Conservation (phyloP, 2,113 vertebrate species). For the Daubentonia madagascariensis region DNA sequence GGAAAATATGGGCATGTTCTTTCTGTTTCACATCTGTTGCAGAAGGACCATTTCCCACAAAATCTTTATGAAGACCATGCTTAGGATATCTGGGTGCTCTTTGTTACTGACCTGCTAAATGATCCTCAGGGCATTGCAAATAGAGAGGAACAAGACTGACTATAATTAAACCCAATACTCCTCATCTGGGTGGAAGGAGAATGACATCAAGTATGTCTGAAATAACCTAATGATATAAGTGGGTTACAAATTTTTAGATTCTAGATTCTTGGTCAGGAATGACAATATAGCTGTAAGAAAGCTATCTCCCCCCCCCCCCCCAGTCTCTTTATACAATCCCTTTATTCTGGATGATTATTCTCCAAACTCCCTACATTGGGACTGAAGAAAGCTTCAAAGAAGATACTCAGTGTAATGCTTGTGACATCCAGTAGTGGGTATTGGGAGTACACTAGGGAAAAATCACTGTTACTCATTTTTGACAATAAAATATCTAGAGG, state of each 20-base stretch:
- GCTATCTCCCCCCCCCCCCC: neutral
- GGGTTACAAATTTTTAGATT: neutral
- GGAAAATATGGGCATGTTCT: neutral
- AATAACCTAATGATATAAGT: neutral
- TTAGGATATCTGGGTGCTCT: neutral
- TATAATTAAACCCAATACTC: neutral
- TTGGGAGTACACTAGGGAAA: neutral
- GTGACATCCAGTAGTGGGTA: neutral
- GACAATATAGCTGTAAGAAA: neutral
- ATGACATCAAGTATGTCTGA: neutral
- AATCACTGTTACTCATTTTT: neutral
- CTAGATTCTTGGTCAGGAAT: neutral
- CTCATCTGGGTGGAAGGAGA: neutral
- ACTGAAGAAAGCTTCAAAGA: neutral
- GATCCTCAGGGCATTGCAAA: neutral
- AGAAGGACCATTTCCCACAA: neutral
- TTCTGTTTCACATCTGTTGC: neutral
- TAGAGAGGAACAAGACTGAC: no score
- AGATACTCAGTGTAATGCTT: neutral
- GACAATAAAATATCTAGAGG: neutral
- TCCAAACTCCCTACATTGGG: neutral
- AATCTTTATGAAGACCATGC: neutral
- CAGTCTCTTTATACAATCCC: neutral
- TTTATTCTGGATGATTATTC: neutral
- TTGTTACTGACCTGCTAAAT: neutral